Conservation (phyloP, 1,140 invertebrate species). For the Lutraria rhynchaena region DNA sequence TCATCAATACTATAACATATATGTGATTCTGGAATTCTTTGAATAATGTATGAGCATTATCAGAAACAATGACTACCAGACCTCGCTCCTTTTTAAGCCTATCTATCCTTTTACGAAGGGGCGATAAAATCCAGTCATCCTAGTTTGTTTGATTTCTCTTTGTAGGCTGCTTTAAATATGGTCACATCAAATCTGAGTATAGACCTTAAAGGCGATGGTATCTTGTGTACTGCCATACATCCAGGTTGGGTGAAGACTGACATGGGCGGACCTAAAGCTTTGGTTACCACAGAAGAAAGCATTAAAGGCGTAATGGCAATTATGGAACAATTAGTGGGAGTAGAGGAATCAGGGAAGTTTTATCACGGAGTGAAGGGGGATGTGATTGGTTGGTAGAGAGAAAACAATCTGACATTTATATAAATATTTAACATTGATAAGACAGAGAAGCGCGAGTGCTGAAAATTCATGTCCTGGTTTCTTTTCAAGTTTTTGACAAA, state of each 20-base stretch:
- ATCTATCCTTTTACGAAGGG: neutral
- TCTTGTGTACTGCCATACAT: slow-evolving; percentile 90
- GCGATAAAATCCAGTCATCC: neutral
- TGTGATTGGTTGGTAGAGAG: slow-evolving; percentile 31
- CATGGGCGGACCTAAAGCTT: slow-evolving; percentile 91
- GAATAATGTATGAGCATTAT: no score
- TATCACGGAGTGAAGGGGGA: slow-evolving; percentile 8
- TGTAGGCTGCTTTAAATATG: slow-evolving; percentile 92
- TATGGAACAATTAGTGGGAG: slow-evolving; percentile 17
- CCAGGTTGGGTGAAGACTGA: slow-evolving; percentile 96
- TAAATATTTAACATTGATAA: neutral
- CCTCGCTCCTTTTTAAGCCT: neutral
- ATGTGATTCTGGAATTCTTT: neutral
- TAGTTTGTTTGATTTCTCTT: slow-evolving; percentile 63
- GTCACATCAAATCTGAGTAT: slow-evolving; percentile 92
- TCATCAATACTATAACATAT: neutral
- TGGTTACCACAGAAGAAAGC: slow-evolving; percentile 12
- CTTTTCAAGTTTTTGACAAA: neutral
- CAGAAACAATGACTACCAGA: neutral
- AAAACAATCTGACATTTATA: neutral
- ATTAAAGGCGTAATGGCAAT: slow-evolving; percentile 11
- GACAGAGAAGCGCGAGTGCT: neutral
- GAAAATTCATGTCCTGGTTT: neutral
- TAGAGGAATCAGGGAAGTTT: slow-evolving; percentile 36
- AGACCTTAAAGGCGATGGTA: slow-evolving; percentile 90